phyloP scores from a whole-genome alignment of 2,888 invertebrate species.

The Calameuta filiformis region DNA sequence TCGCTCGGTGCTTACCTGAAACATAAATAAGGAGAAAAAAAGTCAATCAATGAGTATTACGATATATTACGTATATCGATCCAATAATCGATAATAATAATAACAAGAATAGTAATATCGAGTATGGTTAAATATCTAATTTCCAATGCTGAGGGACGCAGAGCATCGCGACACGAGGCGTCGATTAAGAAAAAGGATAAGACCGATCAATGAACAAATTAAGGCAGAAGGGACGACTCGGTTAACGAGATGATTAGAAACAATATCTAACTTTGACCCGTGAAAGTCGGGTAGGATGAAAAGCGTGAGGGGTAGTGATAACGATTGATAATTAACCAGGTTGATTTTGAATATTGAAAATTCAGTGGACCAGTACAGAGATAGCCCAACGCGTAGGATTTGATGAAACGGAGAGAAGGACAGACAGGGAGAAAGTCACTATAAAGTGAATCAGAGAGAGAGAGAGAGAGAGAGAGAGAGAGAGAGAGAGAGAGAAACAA shows the following conservation, averaged over 20 bases:
- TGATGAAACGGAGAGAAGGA: not conserved
- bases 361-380: not conserved
- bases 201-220: not conserved
- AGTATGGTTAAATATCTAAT: not conserved
- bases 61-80: not conserved
- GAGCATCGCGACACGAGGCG: not conserved
- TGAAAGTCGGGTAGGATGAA: not conserved
- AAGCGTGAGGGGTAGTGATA: not conserved
- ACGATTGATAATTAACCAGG: not conserved
- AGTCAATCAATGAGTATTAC: not conserved
- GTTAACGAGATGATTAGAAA: not conserved
- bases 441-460: not conserved
- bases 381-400: not conserved
- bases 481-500: slow-evolving; percentile 1
- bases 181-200: not conserved
- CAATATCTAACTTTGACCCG: not conserved
- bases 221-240: not conserved
- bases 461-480: not conserved
- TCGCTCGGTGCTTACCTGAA: slow-evolving; percentile 43
- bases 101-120: not conserved
- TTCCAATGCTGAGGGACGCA: not conserved
- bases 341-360: not conserved
- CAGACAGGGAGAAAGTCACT: not conserved
- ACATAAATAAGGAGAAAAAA: slow-evolving; percentile 30
- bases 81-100: not conserved